Evolutionary conservation across 2,888 invertebrate species (phyloP), one percentile per base, ranked within the genome.

Genomic region (Fragum whitleyi): DNA sequence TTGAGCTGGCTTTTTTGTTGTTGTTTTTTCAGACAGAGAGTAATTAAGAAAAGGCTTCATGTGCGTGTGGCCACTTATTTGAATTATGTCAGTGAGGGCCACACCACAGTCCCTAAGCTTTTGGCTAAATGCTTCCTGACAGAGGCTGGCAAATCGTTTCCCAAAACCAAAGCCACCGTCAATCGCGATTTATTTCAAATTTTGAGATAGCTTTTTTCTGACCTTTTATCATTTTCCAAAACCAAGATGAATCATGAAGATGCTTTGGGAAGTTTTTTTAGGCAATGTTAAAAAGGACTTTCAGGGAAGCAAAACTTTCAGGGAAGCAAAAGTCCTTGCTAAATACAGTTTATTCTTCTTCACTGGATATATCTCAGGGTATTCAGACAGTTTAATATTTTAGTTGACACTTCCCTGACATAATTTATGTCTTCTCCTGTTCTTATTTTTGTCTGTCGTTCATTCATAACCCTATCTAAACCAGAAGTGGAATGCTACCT

Each of bases 31-130:
- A 69, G 68, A 68, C 75, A 82, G 72, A 39, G 61, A 68, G 53
- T 82, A 82, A 65, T 72, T 78, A 0, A 79, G 23, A 0, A 82
- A 76, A 26, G 82, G 76, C 51, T 79, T 76, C 7, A 82, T 39
- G 36, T 79, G 76, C 61, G 72, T 82, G 23, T 82, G 82, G 14
- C 72, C 82, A 61, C 73, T 76, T n/a, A 82, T 76, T 57, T 75
- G 81, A 72, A 81, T 81, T 26, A 81, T 78, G 42, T 78, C 75
- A 14, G 77, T 82, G 23, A 74, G 79, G 3, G 79, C 62, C 69
- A 57, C 55, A 28, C 79, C 62, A n/a, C 70, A 61, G 51, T 74
- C 70, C 14, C 72, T 47, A n/a, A 78, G 36, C 39, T 78, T 73
- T 28, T 78, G 68, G 74, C 73, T 36, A 67, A 53, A 28, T 73